These are phyloP conservation scores for Alosa sapidissima DNA, from an alignment of 2,797 vertebrate species.

Conservation along the genomic window DNA sequence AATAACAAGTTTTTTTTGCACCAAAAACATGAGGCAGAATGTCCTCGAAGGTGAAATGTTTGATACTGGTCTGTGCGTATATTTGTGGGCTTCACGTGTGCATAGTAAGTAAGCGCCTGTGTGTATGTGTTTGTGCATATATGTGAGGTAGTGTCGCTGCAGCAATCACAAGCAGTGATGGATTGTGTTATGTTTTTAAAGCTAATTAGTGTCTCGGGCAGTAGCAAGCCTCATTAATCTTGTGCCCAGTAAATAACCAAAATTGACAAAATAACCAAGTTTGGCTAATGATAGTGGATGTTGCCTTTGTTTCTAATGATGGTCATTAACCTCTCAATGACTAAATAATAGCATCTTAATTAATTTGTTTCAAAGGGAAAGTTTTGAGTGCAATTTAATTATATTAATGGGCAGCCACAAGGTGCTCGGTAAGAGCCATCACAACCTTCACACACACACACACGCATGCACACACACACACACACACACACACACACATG, in stretches of 20 bases:
- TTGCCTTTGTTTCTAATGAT: conserved; percentile 90
- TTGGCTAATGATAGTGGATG: conserved; percentile 93
- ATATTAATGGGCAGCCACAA: conserved; percentile 72
- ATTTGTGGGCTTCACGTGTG: neutral
- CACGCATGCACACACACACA: conserved; percentile 33
- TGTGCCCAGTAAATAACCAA: conserved; percentile 93
- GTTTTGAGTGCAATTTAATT: conserved; percentile 79
- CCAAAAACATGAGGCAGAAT: neutral
- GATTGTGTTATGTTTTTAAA: conserved; percentile 98
- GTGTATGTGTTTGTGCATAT: conserved; percentile 54
- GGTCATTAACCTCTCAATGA: conserved; percentile 87
- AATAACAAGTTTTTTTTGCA: neutral
- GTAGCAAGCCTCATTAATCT: conserved; percentile 95
- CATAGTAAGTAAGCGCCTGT: neutral
- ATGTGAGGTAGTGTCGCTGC: conserved; percentile 73
- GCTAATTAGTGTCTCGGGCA: conserved; percentile 92
- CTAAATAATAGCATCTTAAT: conserved; percentile 86
- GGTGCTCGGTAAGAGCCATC: conserved; percentile 59
- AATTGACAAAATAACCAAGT: conserved; percentile 98
- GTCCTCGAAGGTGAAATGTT: neutral
- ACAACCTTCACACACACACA: conserved; percentile 51
- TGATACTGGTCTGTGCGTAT: neutral
- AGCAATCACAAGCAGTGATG: conserved; percentile 87
- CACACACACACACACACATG: conserved; percentile 23
- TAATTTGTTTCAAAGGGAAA: conserved; percentile 81